Base-by-base conservation (phyloP, 2,888 invertebrate genomes). In the Macrophya alboannulata region DNA sequence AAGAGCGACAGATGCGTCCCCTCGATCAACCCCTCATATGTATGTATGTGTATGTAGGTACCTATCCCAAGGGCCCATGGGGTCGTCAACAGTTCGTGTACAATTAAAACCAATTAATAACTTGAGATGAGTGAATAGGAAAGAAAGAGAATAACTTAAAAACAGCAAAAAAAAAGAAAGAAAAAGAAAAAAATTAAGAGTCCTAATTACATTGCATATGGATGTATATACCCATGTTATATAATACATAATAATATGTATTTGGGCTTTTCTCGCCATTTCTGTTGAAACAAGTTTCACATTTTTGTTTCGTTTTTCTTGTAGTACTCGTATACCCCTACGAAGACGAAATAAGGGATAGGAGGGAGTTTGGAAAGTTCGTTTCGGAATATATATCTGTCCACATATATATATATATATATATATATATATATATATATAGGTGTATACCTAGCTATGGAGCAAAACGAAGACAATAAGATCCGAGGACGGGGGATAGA, bases 91-190 rank as follows among this genome's bases (percentile, higher is more conserved):
- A 45, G 45, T 43, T 40, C 43, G 86, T 85, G 74, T 88, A 87
- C 88, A 88, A 89, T 88, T 89, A 88, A n/a, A 45, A 45, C 86
- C 88, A 87, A 88, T 89, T 88, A 89, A 89, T 88, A 87, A 86
- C 86, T 84, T 76, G 83, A 85, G 88, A 87, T 87, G 87, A 86
- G 43, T 74, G 15, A 74, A 74, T 21, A 10, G 40, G 40, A 74
- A 45, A 10, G 40, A 71, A 21, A 43, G 43, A 74, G 9, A 4
- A 89, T 88, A 87, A 86, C 86, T 84, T 76, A 81, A 85, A 87
- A 87, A 87, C 87, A 85, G 43, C 43, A 6, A 72, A n/a, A n/a
- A n/a, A n/a, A n/a, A 72, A 43, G 4, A 17, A 71, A 21, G 17
- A n/a, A 74, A 4, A 4, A 45, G 4, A 45, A 45, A 0, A 3